A percentile compares a stretch with the other conserved stretches of the same genome.
Conservation (phyloP, 2,113 vertebrate species). For the Vombatus ursinus region DNA sequence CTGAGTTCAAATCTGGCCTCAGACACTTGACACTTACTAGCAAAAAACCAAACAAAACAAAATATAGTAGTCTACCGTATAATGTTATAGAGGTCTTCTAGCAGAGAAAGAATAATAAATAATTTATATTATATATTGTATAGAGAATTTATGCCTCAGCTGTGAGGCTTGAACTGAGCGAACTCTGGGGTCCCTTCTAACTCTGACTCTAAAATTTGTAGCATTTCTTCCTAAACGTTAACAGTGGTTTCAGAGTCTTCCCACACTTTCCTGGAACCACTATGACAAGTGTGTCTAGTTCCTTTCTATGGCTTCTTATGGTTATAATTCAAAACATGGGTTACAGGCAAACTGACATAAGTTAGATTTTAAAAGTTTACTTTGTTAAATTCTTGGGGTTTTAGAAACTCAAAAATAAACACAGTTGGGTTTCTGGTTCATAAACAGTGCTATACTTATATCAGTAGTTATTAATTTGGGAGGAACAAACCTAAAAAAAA, state of each 20-base stretch:
- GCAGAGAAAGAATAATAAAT: background rate
- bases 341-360: background rate
- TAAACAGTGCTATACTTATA: constrained; percentile 10
- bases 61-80: background rate
- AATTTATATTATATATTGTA: background rate
- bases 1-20: no score
- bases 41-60: no score
- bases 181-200: background rate
- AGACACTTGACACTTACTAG: no score
- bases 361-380: background rate
- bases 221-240: background rate
- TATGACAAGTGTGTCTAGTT: background rate
- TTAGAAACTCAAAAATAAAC: constrained; percentile 28
- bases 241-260: background rate
- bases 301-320: background rate
- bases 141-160: background rate
- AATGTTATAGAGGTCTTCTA: background rate
- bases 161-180: background rate
- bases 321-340: background rate
- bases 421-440: constrained; percentile 14
- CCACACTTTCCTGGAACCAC: background rate
- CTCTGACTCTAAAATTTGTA: background rate
- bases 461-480: constrained; percentile 8
- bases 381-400: background rate
- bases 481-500: constrained; percentile 33